Evolutionary conservation across 2,888 invertebrate genomes (phyloP), one percentile per base, ranked within the genome.

Genomic region (Brachynemurus nebulosus): DNA sequence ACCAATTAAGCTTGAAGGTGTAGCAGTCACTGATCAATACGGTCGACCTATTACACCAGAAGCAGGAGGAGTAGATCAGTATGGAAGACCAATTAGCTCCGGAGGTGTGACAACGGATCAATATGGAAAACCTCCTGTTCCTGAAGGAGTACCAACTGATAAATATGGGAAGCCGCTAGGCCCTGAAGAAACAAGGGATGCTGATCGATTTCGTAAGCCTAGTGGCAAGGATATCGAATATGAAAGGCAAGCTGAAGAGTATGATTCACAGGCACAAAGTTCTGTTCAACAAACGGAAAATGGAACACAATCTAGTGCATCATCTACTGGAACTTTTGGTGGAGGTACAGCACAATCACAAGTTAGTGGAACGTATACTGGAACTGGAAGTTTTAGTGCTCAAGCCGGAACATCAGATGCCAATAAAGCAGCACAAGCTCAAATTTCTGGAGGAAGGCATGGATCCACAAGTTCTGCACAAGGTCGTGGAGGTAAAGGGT

Each of bases 281-380:
- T 75, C 73, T 43, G 74, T 81, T 2, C 70, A 68, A 53, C 64
- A 64, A 44, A 57, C 62, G 8, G 57, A 59, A 39, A 74, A 74
- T 49, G 82, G 80, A 46, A 85, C 86, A 1, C 73, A 78, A 52
- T 86, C 86, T 1, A 74, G 74, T 48, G 86, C 86, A 2, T 74
- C 78, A 44, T 80, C 88, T 11, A 80, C 82, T 63, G 88, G 88
- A 11, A 76, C 74, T 51, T 81, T 76, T 55, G 75, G 75, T 20
- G 78, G 79, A 48, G 86, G 83, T 8, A 76, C 77, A 2, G 80
- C 88, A 1, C 84, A 86, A 62, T 83, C 88, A 1, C 82, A 86
- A 65, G 86, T 89, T 1, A 80, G 80, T 42, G 88, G 88, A 19
- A 78, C 79, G 1, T 86, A 88, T 56, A 74, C 77, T 1, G 81